Evolutionary conservation across 2,113 vertebrate genomes (phyloP).

Genomic region (Diadophis punctatus): DNA sequence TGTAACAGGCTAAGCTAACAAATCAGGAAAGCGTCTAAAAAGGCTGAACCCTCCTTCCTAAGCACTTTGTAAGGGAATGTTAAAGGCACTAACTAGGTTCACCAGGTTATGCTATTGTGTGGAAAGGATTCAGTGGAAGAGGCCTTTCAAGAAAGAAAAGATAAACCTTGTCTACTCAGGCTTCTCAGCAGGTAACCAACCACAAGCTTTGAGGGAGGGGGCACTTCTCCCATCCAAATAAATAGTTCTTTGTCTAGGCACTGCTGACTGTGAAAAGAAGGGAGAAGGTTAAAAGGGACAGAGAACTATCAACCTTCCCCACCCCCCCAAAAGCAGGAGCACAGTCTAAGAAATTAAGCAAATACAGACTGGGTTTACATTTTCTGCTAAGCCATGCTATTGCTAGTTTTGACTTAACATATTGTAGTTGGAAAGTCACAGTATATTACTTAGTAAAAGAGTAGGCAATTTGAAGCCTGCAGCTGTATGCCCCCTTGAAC

Average conservation of each 20-base stretch:
- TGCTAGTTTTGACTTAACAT: background rate
- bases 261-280: background rate
- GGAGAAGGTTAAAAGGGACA: background rate
- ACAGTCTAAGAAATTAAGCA: background rate
- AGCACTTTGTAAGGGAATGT: background rate
- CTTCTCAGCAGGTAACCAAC: background rate
- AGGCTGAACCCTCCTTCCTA: background rate
- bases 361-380: background rate
- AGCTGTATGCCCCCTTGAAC: background rate
- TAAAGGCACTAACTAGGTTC: background rate
- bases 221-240: background rate
- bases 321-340: background rate
- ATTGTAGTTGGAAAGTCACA: background rate
- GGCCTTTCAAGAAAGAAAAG: background rate
- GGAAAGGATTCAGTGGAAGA: background rate
- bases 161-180: background rate
- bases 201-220: background rate
- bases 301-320: background rate
- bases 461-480: background rate
- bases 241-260: background rate
- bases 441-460: background rate
- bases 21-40: background rate
- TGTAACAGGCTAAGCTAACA: background rate
- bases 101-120: background rate
- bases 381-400: background rate